A percentile compares a stretch with the other conserved stretches of the same genome.
Evolutionary conservation across 1,140 invertebrate genomes (phyloP).

Genomic region (Paralvinella palmiformis): DNA sequence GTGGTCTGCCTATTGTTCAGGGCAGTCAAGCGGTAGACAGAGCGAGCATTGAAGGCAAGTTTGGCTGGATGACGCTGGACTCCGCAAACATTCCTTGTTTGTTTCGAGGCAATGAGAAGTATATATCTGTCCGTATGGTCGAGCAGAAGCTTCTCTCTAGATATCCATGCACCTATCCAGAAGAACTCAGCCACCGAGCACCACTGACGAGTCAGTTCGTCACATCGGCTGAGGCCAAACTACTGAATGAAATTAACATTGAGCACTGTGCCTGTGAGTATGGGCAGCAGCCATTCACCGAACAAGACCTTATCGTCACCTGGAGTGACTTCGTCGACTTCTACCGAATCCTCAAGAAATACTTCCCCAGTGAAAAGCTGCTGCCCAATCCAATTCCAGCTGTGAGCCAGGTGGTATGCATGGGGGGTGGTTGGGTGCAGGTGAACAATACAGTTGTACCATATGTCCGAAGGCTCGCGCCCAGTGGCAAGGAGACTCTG

Average conservation of each 20-base stretch:
- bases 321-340: conserved; percentile 82
- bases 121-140: conserved; percentile 83
- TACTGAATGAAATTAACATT: conserved; percentile 88
- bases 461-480: conserved; percentile 60
- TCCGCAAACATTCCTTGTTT: conserved; percentile 77
- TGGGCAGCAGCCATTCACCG: conserved; percentile 80
- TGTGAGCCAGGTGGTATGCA: conserved; percentile 51
- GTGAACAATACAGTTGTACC: conserved; percentile 89
- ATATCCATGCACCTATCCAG: conserved; percentile 56
- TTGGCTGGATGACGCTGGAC: conserved; percentile 82
- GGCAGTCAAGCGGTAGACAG: conserved; percentile 62
- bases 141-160: conserved; percentile 58
- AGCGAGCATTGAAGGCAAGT: conserved; percentile 74
- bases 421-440: conserved; percentile 39
- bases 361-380: conserved; percentile 73
- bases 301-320: conserved; percentile 81
- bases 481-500: conserved; percentile 68
- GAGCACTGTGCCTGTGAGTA: conserved; percentile 87
- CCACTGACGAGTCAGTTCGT: conserved; percentile 82
- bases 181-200: conserved; percentile 39
- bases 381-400: conserved; percentile 61
- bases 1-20: too few relatives aligned
- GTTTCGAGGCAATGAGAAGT: conserved; percentile 73
- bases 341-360: conserved; percentile 59
- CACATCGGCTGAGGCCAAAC: conserved; percentile 78